Base-by-base conservation (phyloP, 2,113 vertebrate genomes). In the Sigmodon hispidus region DNA sequence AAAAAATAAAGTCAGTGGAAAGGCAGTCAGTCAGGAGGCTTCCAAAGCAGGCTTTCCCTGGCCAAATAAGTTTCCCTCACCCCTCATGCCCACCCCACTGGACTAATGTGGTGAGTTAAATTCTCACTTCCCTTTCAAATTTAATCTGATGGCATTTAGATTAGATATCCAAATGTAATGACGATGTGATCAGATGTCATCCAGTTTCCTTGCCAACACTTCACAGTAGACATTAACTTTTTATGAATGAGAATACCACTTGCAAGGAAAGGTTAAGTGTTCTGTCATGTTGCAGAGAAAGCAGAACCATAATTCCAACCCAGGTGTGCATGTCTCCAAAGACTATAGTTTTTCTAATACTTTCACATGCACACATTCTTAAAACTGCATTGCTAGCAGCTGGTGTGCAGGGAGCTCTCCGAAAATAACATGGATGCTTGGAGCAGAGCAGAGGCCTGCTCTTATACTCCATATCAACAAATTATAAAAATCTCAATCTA, bases 161-260 rank as follows among this genome's bases (percentile, higher is more conserved):
- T 87, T 59, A 57, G 70, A 21, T 21, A 52, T 43, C 5, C 2
- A 45, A n/a, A 83, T 59, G 40, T 52, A 61, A 5, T 5, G 86
- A 36, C 2, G 12, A 17, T 40, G n/a, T 40, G 81, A 72, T 79
- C 79, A 16, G 3, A 9, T 40, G 34, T 5, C 45, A 43, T 75
- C 45, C 72, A 21, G 40, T 31, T 55, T 69, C n/a, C 61, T 89
- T 48, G 50, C 50, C 45, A 72, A 48, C 52, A 21, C 10, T 70
- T 75, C 55, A 55, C 0, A 3, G 65, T 3, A 45, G 77, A 31
- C 67, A 29, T 48, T 22, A 15, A 6, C 65, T 86, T 84, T 83
- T 94, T 69, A 59, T 59, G 72, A 89, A 86, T 76, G 92, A 83
- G 88, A 89, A 76, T 22, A 40, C 24, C 36, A 36, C 34, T n/a